A percentile compares a stretch with the other conserved stretches of the same genome.
phyloP scores from a whole-genome alignment of 2,888 invertebrate species.

The Mayetiola destructor region DNA sequence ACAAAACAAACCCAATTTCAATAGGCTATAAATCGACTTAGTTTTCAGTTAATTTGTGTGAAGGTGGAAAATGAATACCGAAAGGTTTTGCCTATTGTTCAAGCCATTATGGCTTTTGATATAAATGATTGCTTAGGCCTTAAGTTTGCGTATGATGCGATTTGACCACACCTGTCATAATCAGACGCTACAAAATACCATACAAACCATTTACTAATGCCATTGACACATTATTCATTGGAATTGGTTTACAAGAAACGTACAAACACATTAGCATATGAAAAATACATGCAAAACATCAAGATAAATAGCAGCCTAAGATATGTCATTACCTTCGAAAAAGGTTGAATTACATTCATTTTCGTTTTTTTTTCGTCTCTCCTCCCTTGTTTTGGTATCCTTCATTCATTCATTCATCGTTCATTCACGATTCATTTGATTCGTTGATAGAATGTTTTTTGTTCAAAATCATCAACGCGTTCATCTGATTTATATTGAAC shows the following conservation, averaged over 20 bases:
- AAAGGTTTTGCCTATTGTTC: no score
- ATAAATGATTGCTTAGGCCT: no score
- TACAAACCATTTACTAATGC: neutral
- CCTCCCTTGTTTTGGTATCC: no score
- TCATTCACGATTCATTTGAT: neutral
- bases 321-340: neutral
- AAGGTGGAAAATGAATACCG: no score
- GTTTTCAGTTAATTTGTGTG: no score
- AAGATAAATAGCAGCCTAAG: neutral
- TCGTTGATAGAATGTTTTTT: no score
- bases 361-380: neutral
- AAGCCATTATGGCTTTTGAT: no score
- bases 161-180: conserved; percentile 12
- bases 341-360: conserved; percentile 10
- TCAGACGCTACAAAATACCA: neutral
- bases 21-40: no score
- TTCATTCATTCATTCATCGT: no score
- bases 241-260: no score
- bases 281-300: neutral
- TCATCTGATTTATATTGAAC: conserved; percentile 11
- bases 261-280: neutral
- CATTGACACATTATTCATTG: neutral
- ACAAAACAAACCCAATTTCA: no score
- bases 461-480: conserved; percentile 6
- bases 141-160: neutral